Percentiles rank a stretch among this genome's conserved stretches.
Conservation (phyloP, 2,113 vertebrate species). For the Lates calcarifer region DNA sequence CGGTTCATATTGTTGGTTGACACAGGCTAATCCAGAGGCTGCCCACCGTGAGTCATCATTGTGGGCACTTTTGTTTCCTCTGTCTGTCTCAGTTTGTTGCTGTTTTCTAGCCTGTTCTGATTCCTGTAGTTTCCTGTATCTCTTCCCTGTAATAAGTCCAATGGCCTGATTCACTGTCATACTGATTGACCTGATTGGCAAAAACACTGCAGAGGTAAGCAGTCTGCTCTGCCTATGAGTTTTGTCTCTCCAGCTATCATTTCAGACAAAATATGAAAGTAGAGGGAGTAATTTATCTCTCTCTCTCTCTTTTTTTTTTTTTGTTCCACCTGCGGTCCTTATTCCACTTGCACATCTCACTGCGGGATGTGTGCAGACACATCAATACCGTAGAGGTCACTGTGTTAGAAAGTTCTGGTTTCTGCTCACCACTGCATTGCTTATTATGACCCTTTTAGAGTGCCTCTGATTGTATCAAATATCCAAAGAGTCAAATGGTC, state of each 20-base stretch:
- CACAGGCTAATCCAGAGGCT: conserved; percentile 71
- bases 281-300: conserved; percentile 1
- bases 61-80: conserved; percentile 70
- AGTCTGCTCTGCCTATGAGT: conserved; percentile 24
- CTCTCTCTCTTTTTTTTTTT: conserved; percentile 10
- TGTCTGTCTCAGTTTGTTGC: conserved; percentile 46
- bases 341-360: conserved; percentile 15
- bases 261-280: conserved; percentile 39
- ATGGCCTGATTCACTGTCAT: conserved; percentile 51
- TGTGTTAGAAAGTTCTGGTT: conserved; percentile 54
- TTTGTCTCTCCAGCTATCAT: conserved; percentile 4
- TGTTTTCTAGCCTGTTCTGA: conserved; percentile 65
- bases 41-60: conserved; percentile 75
- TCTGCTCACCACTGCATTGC: conserved; percentile 37
- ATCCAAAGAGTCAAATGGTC: conserved; percentile 56
- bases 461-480: conserved; percentile 65
- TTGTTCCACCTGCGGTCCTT: conserved; percentile 19
- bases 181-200: conserved; percentile 62
- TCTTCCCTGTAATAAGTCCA: conserved; percentile 59
- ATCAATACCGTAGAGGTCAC: conserved; percentile 61
- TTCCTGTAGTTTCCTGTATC: conserved; percentile 63
- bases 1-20: conserved; percentile 66
- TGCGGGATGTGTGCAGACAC: conserved; percentile 30
- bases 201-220: conserved; percentile 53
- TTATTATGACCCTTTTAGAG: conserved; percentile 55